Evolutionary conservation across 2,888 invertebrate species (phyloP).

Genomic region (Clusia tigrina): DNA sequence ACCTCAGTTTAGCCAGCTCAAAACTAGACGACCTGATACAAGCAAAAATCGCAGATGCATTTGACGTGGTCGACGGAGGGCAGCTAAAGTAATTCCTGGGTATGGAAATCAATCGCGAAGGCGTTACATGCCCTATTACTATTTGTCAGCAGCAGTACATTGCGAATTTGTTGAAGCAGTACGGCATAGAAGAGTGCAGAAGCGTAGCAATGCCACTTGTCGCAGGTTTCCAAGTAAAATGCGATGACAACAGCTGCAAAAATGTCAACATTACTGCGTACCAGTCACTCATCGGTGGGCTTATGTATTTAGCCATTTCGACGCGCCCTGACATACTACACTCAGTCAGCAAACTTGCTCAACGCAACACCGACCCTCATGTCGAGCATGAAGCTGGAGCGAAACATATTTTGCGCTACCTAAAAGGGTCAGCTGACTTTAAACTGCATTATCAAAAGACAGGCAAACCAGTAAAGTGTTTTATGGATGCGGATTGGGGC

Average conservation of each 20-base stretch:
- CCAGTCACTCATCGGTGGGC: too few species aligned
- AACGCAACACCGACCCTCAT: too few species aligned
- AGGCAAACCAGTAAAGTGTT: too few species aligned
- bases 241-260: slow-evolving; percentile 13
- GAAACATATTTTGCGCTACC: too few species aligned
- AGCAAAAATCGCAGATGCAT: slow-evolving; percentile 27
- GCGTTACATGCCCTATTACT: slow-evolving; percentile 28
- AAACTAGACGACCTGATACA: slow-evolving; percentile 28
- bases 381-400: too few species aligned
- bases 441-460: too few species aligned
- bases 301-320: too few species aligned
- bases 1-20: slow-evolving; percentile 24
- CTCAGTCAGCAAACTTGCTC: too few species aligned
- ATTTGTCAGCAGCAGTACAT: slow-evolving; percentile 32
- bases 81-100: slow-evolving; percentile 32
- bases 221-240: slow-evolving; percentile 19
- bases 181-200: slow-evolving; percentile 19
- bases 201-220: slow-evolving; percentile 14
- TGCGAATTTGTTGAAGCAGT: slow-evolving; percentile 22
- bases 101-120: slow-evolving; percentile 33
- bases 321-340: too few species aligned
- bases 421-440: too few species aligned
- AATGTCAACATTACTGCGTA: too few species aligned
- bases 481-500: too few species aligned
- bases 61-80: slow-evolving; percentile 31